Conservation (phyloP, 2,113 vertebrate genomes). For the Laticauda laticaudata region DNA sequence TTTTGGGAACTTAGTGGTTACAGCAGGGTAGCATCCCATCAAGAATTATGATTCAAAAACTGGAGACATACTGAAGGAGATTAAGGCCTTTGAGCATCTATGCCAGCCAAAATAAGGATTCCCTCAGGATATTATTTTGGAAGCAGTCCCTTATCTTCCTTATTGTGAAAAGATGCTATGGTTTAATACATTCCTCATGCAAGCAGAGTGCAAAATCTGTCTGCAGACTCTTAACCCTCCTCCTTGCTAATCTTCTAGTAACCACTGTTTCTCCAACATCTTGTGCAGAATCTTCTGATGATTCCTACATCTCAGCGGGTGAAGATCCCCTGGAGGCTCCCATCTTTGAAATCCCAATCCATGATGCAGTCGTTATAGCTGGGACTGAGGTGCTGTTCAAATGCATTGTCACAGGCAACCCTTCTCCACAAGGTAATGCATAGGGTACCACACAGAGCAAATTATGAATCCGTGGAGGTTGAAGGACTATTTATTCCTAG, state of each 20-base stretch:
- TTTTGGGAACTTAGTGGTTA: neutral
- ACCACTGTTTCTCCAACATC: conserved; percentile 19
- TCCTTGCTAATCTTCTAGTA: neutral
- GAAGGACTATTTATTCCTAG: neutral
- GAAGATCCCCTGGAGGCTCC: conserved; percentile 94
- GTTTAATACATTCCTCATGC: neutral
- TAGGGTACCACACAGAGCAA: neutral
- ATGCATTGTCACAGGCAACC: conserved; percentile 88
- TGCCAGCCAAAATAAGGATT: neutral
- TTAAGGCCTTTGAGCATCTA: neutral
- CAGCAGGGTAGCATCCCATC: neutral
- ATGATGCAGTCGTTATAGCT: conserved; percentile 76
- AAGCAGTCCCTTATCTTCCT: neutral
- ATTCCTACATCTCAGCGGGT: conserved; percentile 93
- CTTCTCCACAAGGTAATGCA: conserved; percentile 83
- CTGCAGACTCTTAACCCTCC: neutral
- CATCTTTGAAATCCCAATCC: conserved; percentile 90
- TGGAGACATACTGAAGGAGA: neutral
- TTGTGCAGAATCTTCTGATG: conserved; percentile 89
- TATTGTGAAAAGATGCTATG: neutral
- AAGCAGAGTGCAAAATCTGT: neutral
- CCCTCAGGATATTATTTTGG: neutral
- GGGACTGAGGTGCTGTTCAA: conserved; percentile 86
- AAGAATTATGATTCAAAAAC: neutral
- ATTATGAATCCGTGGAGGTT: neutral